Evolutionary conservation across 2,797 vertebrate species (phyloP).

Genomic region (Siniperca undulata): DNA sequence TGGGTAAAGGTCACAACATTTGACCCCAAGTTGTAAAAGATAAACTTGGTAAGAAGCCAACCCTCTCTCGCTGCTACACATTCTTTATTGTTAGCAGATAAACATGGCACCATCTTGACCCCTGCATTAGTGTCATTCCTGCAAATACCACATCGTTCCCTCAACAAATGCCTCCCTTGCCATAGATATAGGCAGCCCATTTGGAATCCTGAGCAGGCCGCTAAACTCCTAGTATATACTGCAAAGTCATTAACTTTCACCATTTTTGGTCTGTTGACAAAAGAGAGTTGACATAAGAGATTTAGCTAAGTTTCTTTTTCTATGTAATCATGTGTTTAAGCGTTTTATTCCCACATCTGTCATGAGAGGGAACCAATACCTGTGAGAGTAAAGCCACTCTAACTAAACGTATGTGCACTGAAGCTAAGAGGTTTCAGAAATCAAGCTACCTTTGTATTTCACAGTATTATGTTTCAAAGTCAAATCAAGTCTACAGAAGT

Average conservation of each 20-base stretch:
- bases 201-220: neutral
- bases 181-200: conserved; percentile 7
- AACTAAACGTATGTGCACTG: neutral
- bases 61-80: conserved; percentile 22
- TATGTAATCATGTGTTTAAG: neutral
- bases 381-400: conserved; percentile 7
- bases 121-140: conserved; percentile 58
- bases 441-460: neutral
- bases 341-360: neutral
- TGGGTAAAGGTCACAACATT: conserved; percentile 38
- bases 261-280: neutral
- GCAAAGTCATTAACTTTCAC: neutral
- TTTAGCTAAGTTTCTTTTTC: neutral
- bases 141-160: conserved; percentile 56
- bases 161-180: conserved; percentile 46
- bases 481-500: neutral
- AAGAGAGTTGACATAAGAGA: too few relatives aligned
- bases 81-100: conserved; percentile 57
- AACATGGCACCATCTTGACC: conserved; percentile 52
- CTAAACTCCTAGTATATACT: neutral
- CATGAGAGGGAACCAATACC: neutral
- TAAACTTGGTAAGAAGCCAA: conserved; percentile 43
- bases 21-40: conserved; percentile 31
- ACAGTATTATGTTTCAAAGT: neutral
- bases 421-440: neutral